Percentiles rank a stretch among this genome's conserved stretches.
phyloP scores from a whole-genome alignment of 2,113 vertebrate species.

The Epinephelus fuscoguttatus region DNA sequence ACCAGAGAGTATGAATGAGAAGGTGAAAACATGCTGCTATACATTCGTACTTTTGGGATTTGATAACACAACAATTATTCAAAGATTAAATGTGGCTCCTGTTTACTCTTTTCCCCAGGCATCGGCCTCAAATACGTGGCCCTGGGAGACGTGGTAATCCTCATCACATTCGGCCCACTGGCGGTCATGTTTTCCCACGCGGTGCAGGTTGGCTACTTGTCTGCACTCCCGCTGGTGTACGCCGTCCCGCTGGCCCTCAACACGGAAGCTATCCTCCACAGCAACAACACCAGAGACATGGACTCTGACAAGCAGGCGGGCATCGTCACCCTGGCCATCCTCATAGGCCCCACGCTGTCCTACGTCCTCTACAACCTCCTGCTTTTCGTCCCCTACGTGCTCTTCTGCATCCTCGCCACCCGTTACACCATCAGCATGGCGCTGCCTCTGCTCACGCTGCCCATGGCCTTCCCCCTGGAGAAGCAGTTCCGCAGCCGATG shows the following conservation, averaged over 20 bases:
- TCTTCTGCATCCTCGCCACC: constrained; percentile 94
- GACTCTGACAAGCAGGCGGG: constrained; percentile 95
- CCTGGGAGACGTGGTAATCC: constrained; percentile 95
- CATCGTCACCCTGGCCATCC: constrained; percentile 97
- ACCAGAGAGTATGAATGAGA: neutral
- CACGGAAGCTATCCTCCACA: constrained; percentile 97
- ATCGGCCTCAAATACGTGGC: constrained; percentile 98
- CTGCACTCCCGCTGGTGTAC: constrained; percentile 92
- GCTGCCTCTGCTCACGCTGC: constrained; percentile 93
- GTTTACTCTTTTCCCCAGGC: constrained; percentile 81
- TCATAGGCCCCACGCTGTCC: constrained; percentile 92
- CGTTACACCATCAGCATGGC: constrained; percentile 97
- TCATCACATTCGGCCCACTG: constrained; percentile 97
- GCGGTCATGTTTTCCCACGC: constrained; percentile 97
- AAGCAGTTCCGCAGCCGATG: constrained; percentile 92
- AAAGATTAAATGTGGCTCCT: neutral
- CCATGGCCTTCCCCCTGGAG: constrained; percentile 96
- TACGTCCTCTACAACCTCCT: constrained; percentile 93
- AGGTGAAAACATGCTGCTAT: neutral
- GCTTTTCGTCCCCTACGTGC: constrained; percentile 94
- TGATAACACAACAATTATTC: neutral
- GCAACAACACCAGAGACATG: constrained; percentile 98
- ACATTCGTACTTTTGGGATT: neutral
- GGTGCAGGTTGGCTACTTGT: constrained; percentile 95
- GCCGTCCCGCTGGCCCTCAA: constrained; percentile 95